Evolutionary conservation across 2,113 vertebrate species (phyloP), one percentile per base, ranked within the genome.

Genomic region (Spheniscus mendiculus): DNA sequence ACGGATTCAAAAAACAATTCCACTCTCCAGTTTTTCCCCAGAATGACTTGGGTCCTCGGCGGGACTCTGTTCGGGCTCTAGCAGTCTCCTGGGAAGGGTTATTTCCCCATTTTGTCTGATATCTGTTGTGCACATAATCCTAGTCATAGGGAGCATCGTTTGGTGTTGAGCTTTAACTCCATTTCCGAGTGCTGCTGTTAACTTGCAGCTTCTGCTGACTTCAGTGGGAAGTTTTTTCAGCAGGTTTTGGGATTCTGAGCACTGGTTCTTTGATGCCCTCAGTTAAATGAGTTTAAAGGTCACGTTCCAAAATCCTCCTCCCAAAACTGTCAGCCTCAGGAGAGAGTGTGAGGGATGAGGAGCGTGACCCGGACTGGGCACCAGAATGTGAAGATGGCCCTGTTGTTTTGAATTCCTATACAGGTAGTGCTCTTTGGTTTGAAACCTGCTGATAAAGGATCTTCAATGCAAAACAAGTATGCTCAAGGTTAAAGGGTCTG

Each of bases 341-440:
- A 53, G 34, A 14, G 62, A 38, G 58, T 6, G 19, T 11, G 59
- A 84, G 52, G 40, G 40, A 17, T 38, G 59, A 47, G 45, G 56
- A 71, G 8, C 2, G 3, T 13, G n/a, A 42, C 53, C 17, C 0
- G 1, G 7, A 10, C 38, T n/a, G 50, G 62, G 45, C 62, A 29
- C 45, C 3, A 3, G 23, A 26, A 10, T 19, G 36, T 1, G 19
- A 20, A 19, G 38, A 55, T 73, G 58, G 15, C 21, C 52, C 53
- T 44, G 16, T n/a, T 44, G 84, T 44, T 58, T 82, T 72, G 72
- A 49, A 25, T 15, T 62, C 9, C 21, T 52, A 32, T n/a, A 18
- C 34, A 49, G 71, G 44, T 12, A 49, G 9, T 80, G 56, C 20
- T 63, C 27, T 40, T 81, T 53, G 63, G 25, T 42, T 40, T 25